Conservation (phyloP, 2,888 invertebrate genomes). For the Dolichomitus sp. region DNA sequence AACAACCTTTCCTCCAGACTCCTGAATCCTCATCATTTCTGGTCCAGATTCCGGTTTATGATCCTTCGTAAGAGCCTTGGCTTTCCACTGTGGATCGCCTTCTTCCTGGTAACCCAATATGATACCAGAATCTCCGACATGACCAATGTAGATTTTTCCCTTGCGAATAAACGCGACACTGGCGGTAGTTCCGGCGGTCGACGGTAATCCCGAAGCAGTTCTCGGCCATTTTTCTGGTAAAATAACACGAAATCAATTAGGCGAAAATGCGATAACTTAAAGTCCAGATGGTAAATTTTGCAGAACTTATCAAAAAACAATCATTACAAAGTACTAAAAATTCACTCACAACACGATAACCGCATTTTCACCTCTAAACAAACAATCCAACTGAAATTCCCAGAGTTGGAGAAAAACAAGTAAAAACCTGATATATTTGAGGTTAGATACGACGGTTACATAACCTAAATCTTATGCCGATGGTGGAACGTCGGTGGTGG, state of each 20-base stretch:
- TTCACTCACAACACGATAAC: background rate
- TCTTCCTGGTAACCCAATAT: slow-evolving; percentile 94
- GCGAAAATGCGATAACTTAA: background rate
- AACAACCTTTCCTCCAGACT: slow-evolving; percentile 93
- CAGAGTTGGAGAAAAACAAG: background rate
- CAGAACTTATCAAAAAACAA: background rate
- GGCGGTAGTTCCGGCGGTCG: slow-evolving; percentile 99
- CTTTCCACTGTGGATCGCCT: slow-evolving; percentile 91
- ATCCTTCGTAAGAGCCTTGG: slow-evolving; percentile 94
- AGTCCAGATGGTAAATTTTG: background rate
- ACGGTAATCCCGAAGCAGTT: slow-evolving; percentile 97
- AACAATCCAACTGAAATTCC: background rate
- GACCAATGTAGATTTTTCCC: slow-evolving; percentile 98
- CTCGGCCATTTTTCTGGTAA: slow-evolving; percentile 96
- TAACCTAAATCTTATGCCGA: slow-evolving; percentile 83
- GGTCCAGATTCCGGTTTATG: slow-evolving; percentile 97
- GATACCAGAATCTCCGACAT: slow-evolving; percentile 99
- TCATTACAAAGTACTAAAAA: background rate
- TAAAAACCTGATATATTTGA: slow-evolving; percentile 47
- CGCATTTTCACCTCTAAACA: background rate
- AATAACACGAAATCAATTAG: background rate
- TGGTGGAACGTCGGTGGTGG: slow-evolving; percentile 70
- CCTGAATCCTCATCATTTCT: slow-evolving; percentile 94
- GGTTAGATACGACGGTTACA: slow-evolving; percentile 77
- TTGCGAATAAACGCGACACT: slow-evolving; percentile 97